A percentile compares a stretch with the other conserved stretches of the same genome.
phyloP scores from a whole-genome alignment of 2,113 vertebrate species.

The Eurystomus gularis region DNA sequence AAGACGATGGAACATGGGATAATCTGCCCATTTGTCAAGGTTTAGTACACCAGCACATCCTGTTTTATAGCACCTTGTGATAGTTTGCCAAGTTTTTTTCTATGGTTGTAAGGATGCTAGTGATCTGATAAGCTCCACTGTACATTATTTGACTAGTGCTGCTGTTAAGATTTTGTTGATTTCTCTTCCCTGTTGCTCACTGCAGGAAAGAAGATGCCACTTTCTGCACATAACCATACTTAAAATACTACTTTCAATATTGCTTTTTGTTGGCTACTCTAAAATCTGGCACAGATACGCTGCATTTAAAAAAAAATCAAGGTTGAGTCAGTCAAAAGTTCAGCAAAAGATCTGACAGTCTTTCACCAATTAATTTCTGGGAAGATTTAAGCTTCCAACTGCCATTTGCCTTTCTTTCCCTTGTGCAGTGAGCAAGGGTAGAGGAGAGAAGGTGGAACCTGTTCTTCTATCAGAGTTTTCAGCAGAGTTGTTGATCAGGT shows the following conservation, averaged over 20 bases:
- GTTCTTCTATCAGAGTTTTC: background rate
- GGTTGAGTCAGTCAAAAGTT: background rate
- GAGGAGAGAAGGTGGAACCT: background rate
- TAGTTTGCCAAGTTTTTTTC: conserved; percentile 8
- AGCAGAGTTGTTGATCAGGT: background rate
- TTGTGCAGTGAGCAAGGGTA: background rate
- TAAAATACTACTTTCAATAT: background rate
- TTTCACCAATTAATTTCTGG: background rate
- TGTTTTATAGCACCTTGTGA: background rate
- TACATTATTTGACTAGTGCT: background rate
- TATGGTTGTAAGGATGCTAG: background rate
- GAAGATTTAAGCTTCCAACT: background rate
- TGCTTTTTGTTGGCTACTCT: background rate
- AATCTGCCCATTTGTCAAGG: conserved; percentile 87
- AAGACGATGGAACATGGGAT: conserved; percentile 82
- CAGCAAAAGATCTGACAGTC: background rate
- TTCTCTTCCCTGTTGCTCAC: background rate
- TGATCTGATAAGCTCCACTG: background rate
- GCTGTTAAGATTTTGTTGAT: background rate
- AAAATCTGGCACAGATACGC: background rate
- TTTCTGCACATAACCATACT: background rate
- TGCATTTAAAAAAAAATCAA: background rate
- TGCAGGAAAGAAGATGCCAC: background rate
- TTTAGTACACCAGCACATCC: conserved; percentile 44
- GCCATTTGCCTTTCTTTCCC: background rate